A percentile compares a stretch with the other conserved stretches of the same genome.
Conservation (phyloP, 1,140 invertebrate species). For the Phymastichus coffea region DNA sequence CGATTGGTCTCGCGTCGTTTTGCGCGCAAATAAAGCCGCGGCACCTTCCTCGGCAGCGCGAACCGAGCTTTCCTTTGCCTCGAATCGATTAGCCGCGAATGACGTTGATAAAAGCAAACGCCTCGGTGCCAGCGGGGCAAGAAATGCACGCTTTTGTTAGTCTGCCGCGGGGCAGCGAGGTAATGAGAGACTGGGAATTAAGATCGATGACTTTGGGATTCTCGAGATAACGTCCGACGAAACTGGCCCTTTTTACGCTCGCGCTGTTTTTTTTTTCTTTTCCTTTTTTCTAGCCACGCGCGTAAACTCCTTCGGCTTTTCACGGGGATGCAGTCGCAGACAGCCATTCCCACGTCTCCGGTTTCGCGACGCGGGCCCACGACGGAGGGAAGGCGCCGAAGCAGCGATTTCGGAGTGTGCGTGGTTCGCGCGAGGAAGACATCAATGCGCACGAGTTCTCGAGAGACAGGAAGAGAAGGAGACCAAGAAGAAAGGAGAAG, state of each 20-base stretch:
- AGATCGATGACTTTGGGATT: constrained; percentile 22
- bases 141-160: neutral
- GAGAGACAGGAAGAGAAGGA: neutral
- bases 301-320: too few species aligned
- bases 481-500: neutral
- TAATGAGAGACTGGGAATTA: constrained; percentile 1
- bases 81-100: constrained; percentile 13
- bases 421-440: neutral
- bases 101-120: constrained; percentile 2
- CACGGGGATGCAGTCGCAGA: too few species aligned
- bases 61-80: constrained; percentile 27
- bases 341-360: constrained; percentile 22
- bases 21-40: neutral
- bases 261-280: too few species aligned
- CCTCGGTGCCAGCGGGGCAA: too few species aligned
- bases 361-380: neutral
- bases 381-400: constrained; percentile 18
- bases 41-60: neutral
- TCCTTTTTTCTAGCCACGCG: too few species aligned
- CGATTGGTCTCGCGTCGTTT: constrained; percentile 43
- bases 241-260: too few species aligned
- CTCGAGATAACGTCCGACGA: too few species aligned
- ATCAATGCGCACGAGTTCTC: neutral
- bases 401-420: neutral
- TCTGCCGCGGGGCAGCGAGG: neutral